Evolutionary conservation across 2,888 invertebrate species (phyloP).

Genomic region (Idaea aversata): DNA sequence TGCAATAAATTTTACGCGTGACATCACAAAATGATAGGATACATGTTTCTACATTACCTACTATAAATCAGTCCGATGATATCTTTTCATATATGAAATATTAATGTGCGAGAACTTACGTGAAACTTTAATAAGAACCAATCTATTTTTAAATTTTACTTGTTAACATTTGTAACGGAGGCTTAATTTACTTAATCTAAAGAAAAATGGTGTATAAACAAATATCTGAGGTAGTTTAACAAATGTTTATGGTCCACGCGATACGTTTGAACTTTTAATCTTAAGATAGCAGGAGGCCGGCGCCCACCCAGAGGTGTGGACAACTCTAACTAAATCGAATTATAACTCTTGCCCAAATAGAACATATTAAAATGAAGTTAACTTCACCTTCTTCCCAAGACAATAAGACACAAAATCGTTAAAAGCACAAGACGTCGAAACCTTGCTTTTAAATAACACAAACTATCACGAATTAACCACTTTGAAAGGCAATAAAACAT

Average conservation of each 20-base stretch:
- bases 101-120: slow-evolving; percentile 17
- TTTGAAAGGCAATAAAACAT: slow-evolving; percentile 53
- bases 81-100: slow-evolving; percentile 31
- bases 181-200: slow-evolving; percentile 58
- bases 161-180: slow-evolving; percentile 42
- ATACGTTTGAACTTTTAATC: slow-evolving; percentile 64
- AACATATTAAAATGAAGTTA: not conserved
- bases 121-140: slow-evolving; percentile 25
- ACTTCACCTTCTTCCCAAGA: slow-evolving; percentile 19
- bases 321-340: slow-evolving; percentile 70
- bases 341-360: slow-evolving; percentile 40
- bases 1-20: slow-evolving; percentile 38
- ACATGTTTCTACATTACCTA: slow-evolving; percentile 39
- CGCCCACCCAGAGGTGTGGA: slow-evolving; percentile 77
- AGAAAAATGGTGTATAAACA: slow-evolving; percentile 63
- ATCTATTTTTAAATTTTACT: slow-evolving; percentile 33
- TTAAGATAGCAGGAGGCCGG: slow-evolving; percentile 66
- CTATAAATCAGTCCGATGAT: slow-evolving; percentile 42
- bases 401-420: slow-evolving; percentile 37
- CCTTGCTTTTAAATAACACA: slow-evolving; percentile 41
- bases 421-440: slow-evolving; percentile 21
- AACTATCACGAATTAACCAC: slow-evolving; percentile 53
- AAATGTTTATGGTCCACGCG: slow-evolving; percentile 68
- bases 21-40: slow-evolving; percentile 51
- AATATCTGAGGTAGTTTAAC: slow-evolving; percentile 64